Conservation (phyloP, 2,888 invertebrate species). For the Chloroclystis v-ata region DNA sequence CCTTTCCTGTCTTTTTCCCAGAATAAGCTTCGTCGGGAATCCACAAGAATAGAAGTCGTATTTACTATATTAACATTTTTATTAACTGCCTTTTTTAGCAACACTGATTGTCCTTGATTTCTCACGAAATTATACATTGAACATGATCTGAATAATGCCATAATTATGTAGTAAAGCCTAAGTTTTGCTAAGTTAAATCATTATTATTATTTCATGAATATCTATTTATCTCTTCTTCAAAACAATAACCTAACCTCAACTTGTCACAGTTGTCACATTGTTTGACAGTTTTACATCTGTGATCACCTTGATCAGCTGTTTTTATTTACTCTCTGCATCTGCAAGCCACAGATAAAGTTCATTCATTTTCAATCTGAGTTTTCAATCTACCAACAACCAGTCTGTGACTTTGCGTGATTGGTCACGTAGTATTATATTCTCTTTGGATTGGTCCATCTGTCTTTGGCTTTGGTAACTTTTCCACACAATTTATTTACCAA, state of each 20-base stretch:
- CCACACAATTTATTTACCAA: too few relatives aligned
- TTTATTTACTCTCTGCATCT: too few relatives aligned
- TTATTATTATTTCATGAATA: background rate
- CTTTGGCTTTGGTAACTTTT: too few relatives aligned
- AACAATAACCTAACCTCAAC: background rate
- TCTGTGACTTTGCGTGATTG: too few relatives aligned
- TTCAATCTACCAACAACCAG: too few relatives aligned
- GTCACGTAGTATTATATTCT: too few relatives aligned
- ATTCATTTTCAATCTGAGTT: too few relatives aligned
- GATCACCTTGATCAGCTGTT: too few relatives aligned
- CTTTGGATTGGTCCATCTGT: background rate
- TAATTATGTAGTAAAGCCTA: too few relatives aligned
- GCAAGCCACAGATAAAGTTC: too few relatives aligned
- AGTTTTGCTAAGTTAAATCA: too few relatives aligned
- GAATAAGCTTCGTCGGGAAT: constrained; percentile 60
- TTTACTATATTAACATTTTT: constrained; percentile 31
- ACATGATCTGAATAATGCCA: constrained; percentile 38
- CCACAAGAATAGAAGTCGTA: constrained; percentile 31
- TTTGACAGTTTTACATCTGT: too few relatives aligned
- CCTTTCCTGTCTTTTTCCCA: constrained; percentile 80
- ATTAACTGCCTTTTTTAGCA: constrained; percentile 36
- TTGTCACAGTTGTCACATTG: background rate
- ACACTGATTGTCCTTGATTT: constrained; percentile 39
- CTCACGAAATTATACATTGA: constrained; percentile 30
- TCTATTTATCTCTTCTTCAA: background rate